Base-by-base conservation (phyloP, 2,113 vertebrate species). In the Phrynosoma platyrhinos region DNA sequence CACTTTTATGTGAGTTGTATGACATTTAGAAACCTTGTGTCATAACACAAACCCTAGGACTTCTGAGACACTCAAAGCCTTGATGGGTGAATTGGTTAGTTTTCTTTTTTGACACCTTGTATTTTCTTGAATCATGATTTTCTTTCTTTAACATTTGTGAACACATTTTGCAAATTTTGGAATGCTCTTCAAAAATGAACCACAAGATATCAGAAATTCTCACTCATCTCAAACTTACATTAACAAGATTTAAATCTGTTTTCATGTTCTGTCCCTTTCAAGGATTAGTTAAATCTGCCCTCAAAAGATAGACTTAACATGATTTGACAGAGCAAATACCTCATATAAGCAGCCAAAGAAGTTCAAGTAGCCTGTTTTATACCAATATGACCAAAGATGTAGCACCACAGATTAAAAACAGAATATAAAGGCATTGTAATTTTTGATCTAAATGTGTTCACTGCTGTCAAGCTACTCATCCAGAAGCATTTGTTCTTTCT, bases 291-390 rank as follows among this genome's bases (percentile, higher is more conserved):
- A 82, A 77, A 36, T 1, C 1, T 78, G 18, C 1, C 6, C 6
- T 74, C 58, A 25, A 47, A 89, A 72, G n/a, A 18, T 10, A 64
- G 81, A 55, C 40, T 47, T 30, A 72, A 89, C 85, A 30, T 85
- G 27, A 30, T 74, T 91, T 91, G 52, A 75, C 79, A 16, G 58
- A 66, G 9, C 66, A 64, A 72, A 80, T 88, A 14, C 89, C 42
- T 86, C 58, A 84, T 64, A 64, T 84, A 52, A 68, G 58, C 82
- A 90, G 10, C 20, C 88, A 52, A 9, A 75, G 18, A 53, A 88
- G 1, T 23, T 81, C 62, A 89, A 86, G 74, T n/a, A 69, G 30
- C 52, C 52, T 55, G 36, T 76, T 53, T 85, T 89, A 77, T 81
- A 58, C 84, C 52, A 88, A 16, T 0, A 0, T 10, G 21, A 69